Evolutionary conservation across 1,140 invertebrate genomes (phyloP).

Genomic region (Zaprionus nigranus): DNA sequence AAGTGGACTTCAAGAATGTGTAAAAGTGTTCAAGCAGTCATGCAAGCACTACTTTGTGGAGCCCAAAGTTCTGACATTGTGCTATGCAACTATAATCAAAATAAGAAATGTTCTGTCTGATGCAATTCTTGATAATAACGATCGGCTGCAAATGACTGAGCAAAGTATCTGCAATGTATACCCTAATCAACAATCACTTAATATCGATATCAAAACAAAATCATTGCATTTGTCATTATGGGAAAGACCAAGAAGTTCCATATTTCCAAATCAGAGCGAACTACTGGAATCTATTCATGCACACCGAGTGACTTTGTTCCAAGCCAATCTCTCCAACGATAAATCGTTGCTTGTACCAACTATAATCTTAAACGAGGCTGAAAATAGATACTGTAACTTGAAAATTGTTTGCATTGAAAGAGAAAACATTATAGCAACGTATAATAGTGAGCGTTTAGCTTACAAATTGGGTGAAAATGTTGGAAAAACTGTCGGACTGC

Average conservation of each 20-base stretch:
- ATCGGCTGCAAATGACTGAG: conserved; percentile 32
- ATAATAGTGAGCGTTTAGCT: conserved; percentile 85
- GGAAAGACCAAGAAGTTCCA: conserved; percentile 26
- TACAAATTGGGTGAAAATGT: conserved; percentile 94
- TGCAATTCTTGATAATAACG: conserved; percentile 7
- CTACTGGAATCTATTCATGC: conserved; percentile 42
- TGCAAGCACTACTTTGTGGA: conserved; percentile 64
- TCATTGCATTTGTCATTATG: conserved; percentile 22
- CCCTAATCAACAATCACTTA: conserved; percentile 14
- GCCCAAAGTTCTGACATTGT: conserved; percentile 43
- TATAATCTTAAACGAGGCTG: conserved; percentile 55
- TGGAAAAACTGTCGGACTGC: conserved; percentile 96
- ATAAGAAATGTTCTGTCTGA: conserved; percentile 46
- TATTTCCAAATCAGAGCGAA: conserved; percentile 9
- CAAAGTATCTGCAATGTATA: not conserved
- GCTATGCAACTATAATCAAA: conserved; percentile 27
- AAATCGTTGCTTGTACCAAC: conserved; percentile 62
- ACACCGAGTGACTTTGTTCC: conserved; percentile 53
- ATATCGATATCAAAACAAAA: conserved; percentile 22
- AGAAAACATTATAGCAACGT: conserved; percentile 55
- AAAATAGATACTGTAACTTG: conserved; percentile 31
- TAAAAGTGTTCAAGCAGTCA: conserved; percentile 61
- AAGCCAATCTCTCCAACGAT: conserved; percentile 57
- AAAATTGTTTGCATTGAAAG: conserved; percentile 67
- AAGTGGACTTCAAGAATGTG: conserved; percentile 38